A percentile compares a stretch with the other conserved stretches of the same genome.
Evolutionary conservation across 2,113 vertebrate species (phyloP).

Genomic region (Scopus umbretta): DNA sequence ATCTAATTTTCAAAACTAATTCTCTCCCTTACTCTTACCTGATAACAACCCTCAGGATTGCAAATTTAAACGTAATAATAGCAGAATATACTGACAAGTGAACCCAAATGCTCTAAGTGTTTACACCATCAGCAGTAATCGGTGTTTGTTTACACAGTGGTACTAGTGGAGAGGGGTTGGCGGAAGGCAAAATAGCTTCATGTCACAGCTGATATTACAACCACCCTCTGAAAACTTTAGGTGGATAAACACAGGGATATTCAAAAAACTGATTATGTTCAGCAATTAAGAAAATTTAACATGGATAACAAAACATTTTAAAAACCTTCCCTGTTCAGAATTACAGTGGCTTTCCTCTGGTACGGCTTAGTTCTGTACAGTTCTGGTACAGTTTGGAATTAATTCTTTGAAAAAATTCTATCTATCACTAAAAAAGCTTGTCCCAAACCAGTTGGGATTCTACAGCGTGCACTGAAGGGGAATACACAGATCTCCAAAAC

Average conservation of each 20-base stretch:
- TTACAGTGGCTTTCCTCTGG: neutral
- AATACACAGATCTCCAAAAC: neutral
- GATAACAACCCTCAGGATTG: neutral
- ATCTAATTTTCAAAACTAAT: neutral
- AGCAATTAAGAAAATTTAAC: neutral
- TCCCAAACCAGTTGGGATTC: neutral
- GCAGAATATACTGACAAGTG: neutral
- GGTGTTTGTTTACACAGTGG: neutral
- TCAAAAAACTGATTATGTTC: neutral
- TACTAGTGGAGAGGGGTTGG: neutral
- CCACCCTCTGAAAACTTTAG: neutral
- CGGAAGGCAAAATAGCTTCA: neutral
- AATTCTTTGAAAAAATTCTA: neutral
- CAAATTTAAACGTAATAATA: neutral
- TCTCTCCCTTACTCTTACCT: neutral
- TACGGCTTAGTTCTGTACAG: neutral
- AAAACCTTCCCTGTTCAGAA: neutral
- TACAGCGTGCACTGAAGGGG: neutral
- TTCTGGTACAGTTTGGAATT: neutral
- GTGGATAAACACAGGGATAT: neutral
- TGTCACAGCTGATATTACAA: neutral
- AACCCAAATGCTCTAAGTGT: neutral
- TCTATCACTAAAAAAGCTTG: neutral
- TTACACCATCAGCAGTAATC: neutral
- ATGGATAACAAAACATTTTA: fast-evolving